Evolutionary conservation across 2,113 vertebrate species (phyloP).

Genomic region (Rhagologus leucostigma): DNA sequence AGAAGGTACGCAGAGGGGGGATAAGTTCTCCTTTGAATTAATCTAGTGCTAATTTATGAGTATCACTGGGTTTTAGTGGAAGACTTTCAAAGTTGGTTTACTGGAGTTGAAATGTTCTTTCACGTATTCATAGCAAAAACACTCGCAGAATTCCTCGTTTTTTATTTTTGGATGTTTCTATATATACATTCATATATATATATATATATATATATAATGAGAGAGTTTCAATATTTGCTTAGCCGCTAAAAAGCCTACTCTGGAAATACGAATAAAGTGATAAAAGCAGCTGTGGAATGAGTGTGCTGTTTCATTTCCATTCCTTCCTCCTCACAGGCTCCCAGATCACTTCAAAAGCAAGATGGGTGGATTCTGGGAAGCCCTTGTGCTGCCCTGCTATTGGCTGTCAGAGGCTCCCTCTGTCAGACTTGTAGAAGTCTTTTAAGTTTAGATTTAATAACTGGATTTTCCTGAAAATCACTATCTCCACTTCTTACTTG

Average conservation of each 20-base stretch:
- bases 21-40: constrained; percentile 53
- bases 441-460: not conserved
- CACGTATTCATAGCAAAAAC: constrained; percentile 31
- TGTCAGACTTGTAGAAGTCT: not conserved
- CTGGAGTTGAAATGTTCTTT: constrained; percentile 23
- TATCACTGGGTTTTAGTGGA: constrained; percentile 42
- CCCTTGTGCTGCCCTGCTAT: not conserved
- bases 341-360: not conserved
- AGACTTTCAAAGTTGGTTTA: constrained; percentile 61
- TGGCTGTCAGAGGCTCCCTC: not conserved
- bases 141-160: not conserved
- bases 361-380: not conserved
- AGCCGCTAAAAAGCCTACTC: not conserved
- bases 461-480: not conserved
- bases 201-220: not conserved
- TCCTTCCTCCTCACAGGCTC: not conserved
- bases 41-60: constrained; percentile 48
- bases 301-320: not conserved
- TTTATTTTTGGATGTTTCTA: constrained; percentile 17
- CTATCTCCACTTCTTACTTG: not conserved
- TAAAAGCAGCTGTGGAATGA: constrained; percentile 27
- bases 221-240: constrained; percentile 8
- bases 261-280: constrained; percentile 68
- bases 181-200: not conserved
- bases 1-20: constrained; percentile 22